phyloP scores from a whole-genome alignment of 2,113 vertebrate genomes.

The Aegotheles bennettii region DNA sequence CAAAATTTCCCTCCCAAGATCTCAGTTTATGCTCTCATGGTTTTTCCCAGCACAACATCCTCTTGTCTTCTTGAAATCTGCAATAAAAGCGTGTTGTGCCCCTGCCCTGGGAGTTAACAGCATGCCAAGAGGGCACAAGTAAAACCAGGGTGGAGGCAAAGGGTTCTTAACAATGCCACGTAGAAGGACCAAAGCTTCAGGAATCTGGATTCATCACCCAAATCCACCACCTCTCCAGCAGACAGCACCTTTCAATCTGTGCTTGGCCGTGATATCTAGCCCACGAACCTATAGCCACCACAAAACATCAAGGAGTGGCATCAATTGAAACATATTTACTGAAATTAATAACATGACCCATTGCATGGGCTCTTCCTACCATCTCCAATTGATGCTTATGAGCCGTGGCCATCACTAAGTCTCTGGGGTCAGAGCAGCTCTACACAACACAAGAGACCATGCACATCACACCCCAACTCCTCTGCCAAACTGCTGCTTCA shows the following conservation, averaged over 20 bases:
- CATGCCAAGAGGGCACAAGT: not conserved
- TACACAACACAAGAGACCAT: accelerated
- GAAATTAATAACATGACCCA: accelerated
- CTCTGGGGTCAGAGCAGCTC: not conserved
- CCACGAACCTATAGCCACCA: not conserved
- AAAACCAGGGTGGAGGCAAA: not conserved
- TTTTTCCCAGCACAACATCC: not conserved
- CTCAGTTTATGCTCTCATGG: not conserved
- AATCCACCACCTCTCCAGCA: not conserved
- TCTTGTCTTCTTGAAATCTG: not conserved
- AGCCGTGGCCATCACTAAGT: not conserved
- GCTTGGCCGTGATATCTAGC: not conserved
- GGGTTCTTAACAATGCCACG: not conserved
- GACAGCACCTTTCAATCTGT: not conserved
- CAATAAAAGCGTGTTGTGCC: not conserved
- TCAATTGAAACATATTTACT: not conserved
- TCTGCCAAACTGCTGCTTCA: not conserved
- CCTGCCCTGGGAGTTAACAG: not conserved
- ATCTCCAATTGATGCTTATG: accelerated
- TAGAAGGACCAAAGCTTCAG: not conserved
- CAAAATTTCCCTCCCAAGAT: not conserved
- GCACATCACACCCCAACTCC: not conserved
- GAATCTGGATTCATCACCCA: accelerated
- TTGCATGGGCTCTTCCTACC: not conserved
- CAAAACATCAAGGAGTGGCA: not conserved